Base-by-base conservation (phyloP, 1,140 invertebrate genomes). In the Drosophila ambigua region DNA sequence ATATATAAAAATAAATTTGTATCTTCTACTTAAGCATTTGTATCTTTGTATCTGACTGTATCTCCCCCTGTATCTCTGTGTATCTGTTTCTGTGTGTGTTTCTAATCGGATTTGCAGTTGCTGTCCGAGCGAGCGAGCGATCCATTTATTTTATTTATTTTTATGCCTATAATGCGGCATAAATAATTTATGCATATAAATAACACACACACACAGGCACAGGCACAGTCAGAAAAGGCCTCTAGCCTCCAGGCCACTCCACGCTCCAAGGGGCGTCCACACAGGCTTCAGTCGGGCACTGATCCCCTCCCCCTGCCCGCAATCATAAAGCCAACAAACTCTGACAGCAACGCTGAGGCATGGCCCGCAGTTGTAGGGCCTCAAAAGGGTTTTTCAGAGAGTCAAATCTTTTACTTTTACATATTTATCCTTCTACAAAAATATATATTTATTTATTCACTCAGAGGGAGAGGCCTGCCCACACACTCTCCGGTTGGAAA, bases 101-200 rank as follows among this genome's bases (percentile, higher is more conserved):
- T 88, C 82, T 87, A 87, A 87, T 87, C 82, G 83, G 82, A 87
- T 87, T 87, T 87, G 35, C 35, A 87, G 82, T 88, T 84, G 76
- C 35, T 39, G 35, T 11, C 11, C 35, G 31, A 35, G 9, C 31
- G 31, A 8, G 61, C 58, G 57, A 60, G 75, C 82, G 35, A 39
- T 79, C 79, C 83, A 87, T 88, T 87, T 87, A 87, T 88, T 87
- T 87, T 87, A 87, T 88, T 87, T 87, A 87, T 87, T 87, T 87
- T 87, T 87, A 87, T 87, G 82, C 83, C 81, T 72, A 68, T 87
- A 87, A 87, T 87, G 82, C 82, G 75, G 82, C 82, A 88, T 87
- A 87, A 87, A 88, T 87, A 87, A 87, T 87, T 87, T 87, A 87
- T 87, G 83, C 82, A 88, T 79, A 87, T 87, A 87, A 87, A 87